phyloP scores from a whole-genome alignment of 2,888 invertebrate species.

The Fissipunctia ypsillon region DNA sequence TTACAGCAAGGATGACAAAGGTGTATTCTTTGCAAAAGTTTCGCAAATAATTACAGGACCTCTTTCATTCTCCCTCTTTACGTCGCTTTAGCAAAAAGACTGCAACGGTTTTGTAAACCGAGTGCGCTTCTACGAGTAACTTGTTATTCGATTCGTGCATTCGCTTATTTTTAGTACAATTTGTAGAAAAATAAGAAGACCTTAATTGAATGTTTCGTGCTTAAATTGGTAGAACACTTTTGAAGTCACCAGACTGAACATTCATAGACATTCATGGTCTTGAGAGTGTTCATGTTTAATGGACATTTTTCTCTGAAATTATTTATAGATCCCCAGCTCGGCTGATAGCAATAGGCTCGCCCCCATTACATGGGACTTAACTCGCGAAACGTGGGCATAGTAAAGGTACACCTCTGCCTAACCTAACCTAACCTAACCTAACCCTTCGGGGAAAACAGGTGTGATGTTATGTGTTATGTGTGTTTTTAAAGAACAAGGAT shows the following conservation, averaged over 20 bases:
- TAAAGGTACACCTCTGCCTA: no score
- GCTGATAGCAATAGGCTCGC: no score
- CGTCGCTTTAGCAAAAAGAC: constrained; percentile 4
- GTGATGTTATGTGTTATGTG: no score
- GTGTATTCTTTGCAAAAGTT: constrained; percentile 4
- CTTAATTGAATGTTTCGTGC: not conserved
- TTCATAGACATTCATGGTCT: not conserved
- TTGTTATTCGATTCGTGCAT: not conserved
- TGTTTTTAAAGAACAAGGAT: no score
- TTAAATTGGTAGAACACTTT: not conserved
- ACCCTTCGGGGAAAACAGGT: no score
- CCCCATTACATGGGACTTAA: no score
- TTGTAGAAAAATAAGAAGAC: not conserved
- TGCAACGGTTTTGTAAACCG: constrained; percentile 15
- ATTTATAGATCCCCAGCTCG: no score
- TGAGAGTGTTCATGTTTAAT: no score
- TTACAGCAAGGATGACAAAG: constrained; percentile 12
- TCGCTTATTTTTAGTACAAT: not conserved
- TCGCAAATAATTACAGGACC: constrained; percentile 35
- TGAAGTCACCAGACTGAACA: not conserved
- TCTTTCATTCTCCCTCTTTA: not conserved
- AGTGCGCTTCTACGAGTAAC: constrained; percentile 1
- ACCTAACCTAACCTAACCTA: no score
- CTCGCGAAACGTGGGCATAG: no score
- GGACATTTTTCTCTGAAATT: not conserved